phyloP scores from a whole-genome alignment of 2,113 vertebrate species.

The Coptodon bakossiorum region DNA sequence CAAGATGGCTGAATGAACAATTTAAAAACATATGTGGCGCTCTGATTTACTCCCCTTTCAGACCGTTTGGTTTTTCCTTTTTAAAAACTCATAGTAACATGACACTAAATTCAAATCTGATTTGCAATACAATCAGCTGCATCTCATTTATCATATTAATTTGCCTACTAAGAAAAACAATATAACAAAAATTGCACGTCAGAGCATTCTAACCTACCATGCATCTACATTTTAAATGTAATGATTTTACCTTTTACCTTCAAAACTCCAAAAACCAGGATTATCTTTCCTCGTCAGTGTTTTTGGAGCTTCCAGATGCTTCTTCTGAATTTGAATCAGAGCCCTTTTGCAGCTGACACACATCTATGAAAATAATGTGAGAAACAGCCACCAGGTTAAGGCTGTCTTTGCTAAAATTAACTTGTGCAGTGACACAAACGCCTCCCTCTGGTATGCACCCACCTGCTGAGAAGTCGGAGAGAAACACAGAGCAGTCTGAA shows the following conservation, averaged over 20 bases:
- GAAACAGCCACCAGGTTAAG: neutral
- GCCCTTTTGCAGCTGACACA: neutral
- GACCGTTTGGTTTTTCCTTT: neutral
- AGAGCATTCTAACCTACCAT: neutral
- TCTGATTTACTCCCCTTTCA: neutral
- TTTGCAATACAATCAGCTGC: neutral
- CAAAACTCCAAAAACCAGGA: neutral
- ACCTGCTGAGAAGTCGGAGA: neutral
- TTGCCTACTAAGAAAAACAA: neutral
- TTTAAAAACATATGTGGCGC: neutral
- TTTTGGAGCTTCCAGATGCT: neutral
- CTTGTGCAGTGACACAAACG: neutral
- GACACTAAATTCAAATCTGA: neutral
- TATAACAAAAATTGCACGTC: neutral
- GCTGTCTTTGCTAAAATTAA: neutral
- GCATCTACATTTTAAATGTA: neutral
- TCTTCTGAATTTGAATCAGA: neutral
- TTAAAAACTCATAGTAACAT: neutral
- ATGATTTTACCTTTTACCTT: neutral
- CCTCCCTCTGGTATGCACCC: neutral
- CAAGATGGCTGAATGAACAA: neutral
- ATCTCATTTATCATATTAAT: neutral
- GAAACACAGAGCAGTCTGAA: neutral
- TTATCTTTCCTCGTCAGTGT: neutral
- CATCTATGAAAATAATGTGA: neutral